Percentiles rank a stretch among this genome's conserved stretches.
phyloP scores from a whole-genome alignment of 2,888 invertebrate genomes.

The Cylloceria caligata region DNA sequence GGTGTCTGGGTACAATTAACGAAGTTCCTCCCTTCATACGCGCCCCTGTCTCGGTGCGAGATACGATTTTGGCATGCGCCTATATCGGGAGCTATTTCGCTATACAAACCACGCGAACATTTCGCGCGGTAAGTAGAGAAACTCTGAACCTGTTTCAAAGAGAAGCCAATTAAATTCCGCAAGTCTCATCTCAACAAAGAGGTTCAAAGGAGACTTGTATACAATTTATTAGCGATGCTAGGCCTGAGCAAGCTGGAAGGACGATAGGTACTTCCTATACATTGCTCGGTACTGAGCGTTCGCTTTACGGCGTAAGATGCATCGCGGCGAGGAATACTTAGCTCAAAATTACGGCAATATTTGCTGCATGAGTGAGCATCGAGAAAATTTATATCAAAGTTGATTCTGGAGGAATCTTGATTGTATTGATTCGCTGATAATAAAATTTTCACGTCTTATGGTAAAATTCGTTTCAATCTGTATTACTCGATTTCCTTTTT shows the following conservation, averaged over 20 bases:
- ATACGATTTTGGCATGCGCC: conserved; percentile 27
- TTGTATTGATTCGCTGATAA: not conserved
- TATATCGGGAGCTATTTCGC: conserved; percentile 35
- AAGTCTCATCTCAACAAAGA: conserved; percentile 74
- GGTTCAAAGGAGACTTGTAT: conserved; percentile 72
- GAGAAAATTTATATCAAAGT: conserved; percentile 14
- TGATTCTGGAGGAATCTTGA: not conserved
- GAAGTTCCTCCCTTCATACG: conserved; percentile 23
- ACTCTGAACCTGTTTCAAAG: conserved; percentile 77
- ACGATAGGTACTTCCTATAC: conserved; percentile 24
- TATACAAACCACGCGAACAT: not conserved
- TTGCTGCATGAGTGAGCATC: conserved; percentile 6
- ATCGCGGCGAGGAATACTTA: not conserved
- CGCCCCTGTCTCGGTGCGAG: not conserved
- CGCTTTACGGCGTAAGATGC: not conserved
- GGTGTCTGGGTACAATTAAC: conserved; percentile 32
- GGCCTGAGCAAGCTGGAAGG: conserved; percentile 32
- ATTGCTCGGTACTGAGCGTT: conserved; percentile 4
- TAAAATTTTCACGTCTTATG: not conserved
- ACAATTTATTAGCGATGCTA: conserved; percentile 33
- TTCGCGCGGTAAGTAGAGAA: conserved; percentile 57
- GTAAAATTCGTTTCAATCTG: not conserved
- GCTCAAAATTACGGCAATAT: conserved; percentile 13
- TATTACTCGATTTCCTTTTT: no score
- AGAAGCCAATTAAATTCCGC: conserved; percentile 79